Evolutionary conservation across 2,113 vertebrate genomes (phyloP).

Genomic region (Acanthisitta chloris): DNA sequence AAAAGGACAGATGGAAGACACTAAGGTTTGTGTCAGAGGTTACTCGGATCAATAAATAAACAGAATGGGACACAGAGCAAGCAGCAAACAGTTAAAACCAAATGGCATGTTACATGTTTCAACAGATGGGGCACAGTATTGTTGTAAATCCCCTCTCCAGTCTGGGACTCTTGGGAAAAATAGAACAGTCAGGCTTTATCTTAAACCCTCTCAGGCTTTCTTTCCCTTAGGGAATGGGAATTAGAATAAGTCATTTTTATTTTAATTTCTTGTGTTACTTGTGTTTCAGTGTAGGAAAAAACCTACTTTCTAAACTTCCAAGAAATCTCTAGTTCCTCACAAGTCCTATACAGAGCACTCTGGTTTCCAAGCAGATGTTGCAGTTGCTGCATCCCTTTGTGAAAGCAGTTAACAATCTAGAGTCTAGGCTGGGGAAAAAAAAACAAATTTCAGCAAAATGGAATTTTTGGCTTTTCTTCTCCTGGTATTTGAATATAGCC

Average conservation of each 20-base stretch:
- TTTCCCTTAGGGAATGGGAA: neutral
- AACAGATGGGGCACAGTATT: slow-evolving; percentile 7
- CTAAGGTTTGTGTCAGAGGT: slow-evolving; percentile 82
- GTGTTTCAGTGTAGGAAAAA: neutral
- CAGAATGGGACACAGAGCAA: neutral
- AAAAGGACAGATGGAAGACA: slow-evolving; percentile 95
- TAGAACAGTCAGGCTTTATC: neutral
- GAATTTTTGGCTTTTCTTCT: neutral
- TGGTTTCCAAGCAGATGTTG: neutral
- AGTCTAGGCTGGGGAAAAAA: neutral
- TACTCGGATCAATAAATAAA: neutral
- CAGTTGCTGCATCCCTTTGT: neutral
- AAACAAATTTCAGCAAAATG: neutral
- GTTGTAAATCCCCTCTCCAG: neutral
- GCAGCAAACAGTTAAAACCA: neutral
- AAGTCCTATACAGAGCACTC: neutral
- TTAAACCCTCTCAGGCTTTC: neutral
- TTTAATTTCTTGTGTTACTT: neutral
- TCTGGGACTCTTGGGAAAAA: slow-evolving; percentile 3
- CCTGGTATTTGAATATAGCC: neutral
- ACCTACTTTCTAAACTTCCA: neutral
- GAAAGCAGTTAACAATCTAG: neutral
- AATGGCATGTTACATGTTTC: neutral
- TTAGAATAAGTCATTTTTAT: neutral
- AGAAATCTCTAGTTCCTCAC: neutral